Evolutionary conservation across 1,140 invertebrate genomes (phyloP), one percentile per base, ranked within the genome.

Genomic region (Calliopsis andreniformis): DNA sequence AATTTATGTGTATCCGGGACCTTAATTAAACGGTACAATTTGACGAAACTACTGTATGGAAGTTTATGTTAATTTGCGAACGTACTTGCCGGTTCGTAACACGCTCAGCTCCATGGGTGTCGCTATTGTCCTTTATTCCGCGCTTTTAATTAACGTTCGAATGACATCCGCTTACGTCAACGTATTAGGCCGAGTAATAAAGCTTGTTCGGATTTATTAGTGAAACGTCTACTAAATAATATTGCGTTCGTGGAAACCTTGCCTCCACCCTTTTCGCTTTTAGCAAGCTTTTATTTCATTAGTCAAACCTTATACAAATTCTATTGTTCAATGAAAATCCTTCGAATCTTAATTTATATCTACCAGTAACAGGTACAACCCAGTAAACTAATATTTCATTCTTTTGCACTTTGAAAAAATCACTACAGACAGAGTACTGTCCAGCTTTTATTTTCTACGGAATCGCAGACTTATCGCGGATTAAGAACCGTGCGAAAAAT

Each of bases 1-100:
- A 84, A 84, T 84, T 83, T 83, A 84, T 80, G 81, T 76, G 80
- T 79, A 82, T 84, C 81, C 66, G 77, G 71, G 75, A 78, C 77
- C 76, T 82, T 84, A 84, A 84, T 84, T 83, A 84, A 84, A 76
- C 73, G 76, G 51, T 82, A 78, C 66, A 75, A 69, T 76, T 76
- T 76, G 72, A 68, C 55, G 64, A 43, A 68, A 59, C 63, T 76
- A 66, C 73, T 59, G 66, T 66, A 69, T 51, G 66, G 56, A 69
- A 61, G 73, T 76, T 76, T 69, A 69, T 56, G 84, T 85, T 85
- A 85, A 83, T 85, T 86, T 56, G 70, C 64, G 61, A 80, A 76
- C 62, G 77, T 78, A 76, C 79, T 80, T 82, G 75, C 28, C 20
- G 63, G 23, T 42, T 42, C 25, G 59, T 25, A 3, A 4, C 25